Evolutionary conservation across 2,797 vertebrate genomes (phyloP).

Genomic region (Spheniscus humboldti): DNA sequence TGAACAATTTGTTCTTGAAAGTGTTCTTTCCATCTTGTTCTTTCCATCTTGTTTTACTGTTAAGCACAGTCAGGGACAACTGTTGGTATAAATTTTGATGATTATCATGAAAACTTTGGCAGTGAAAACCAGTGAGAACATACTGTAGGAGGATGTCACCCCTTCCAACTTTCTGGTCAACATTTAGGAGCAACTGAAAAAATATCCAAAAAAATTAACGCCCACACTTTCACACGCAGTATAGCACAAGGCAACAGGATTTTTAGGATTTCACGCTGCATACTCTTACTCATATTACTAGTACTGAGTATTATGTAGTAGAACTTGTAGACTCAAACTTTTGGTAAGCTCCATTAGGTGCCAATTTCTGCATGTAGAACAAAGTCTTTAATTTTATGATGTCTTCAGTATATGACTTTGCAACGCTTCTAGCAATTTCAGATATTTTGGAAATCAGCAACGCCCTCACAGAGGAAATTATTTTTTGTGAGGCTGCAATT

Average conservation of each 20-base stretch:
- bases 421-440: not conserved
- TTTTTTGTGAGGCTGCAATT: not conserved
- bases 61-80: not conserved
- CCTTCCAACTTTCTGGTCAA: not conserved
- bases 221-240: not conserved
- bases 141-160: not conserved
- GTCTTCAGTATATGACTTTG: not conserved
- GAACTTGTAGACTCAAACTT: not conserved
- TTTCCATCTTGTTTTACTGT: conserved; percentile 18
- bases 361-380: not conserved
- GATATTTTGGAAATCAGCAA: not conserved
- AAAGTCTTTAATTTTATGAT: not conserved
- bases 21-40: conserved; percentile 29
- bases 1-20: conserved; percentile 38
- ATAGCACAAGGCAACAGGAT: not conserved
- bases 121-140: not conserved
- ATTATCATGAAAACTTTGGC: conserved; percentile 12
- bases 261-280: not conserved
- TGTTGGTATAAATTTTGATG: conserved; percentile 1
- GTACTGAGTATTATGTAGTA: not conserved
- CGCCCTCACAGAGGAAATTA: rapidly evolving
- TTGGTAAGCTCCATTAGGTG: not conserved
- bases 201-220: not conserved
- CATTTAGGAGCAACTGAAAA: not conserved
- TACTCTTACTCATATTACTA: not conserved